phyloP scores from a whole-genome alignment of 1,140 invertebrate species.

The Pachypeltis micranthus region DNA sequence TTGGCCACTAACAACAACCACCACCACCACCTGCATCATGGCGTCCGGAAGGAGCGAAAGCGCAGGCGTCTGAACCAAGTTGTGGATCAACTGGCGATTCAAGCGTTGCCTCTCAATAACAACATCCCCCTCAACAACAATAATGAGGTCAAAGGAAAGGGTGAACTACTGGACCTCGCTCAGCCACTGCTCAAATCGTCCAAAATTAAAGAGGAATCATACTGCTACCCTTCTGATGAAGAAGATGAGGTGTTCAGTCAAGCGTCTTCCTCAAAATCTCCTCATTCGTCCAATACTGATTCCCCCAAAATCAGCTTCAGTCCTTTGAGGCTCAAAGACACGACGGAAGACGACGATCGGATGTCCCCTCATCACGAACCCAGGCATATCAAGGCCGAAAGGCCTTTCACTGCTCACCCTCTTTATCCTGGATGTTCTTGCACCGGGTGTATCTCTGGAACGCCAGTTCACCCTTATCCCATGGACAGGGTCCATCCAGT shows the following conservation, averaged over 20 bases:
- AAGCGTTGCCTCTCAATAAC: constrained; percentile 32
- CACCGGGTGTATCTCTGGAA: constrained; percentile 24
- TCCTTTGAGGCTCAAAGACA: constrained; percentile 43
- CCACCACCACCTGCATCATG: background rate
- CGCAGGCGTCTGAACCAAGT: constrained; percentile 63
- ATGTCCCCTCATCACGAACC: constrained; percentile 22
- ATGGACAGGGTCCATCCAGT: constrained; percentile 42
- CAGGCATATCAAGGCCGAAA: constrained; percentile 25
- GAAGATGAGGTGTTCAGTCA: constrained; percentile 45
- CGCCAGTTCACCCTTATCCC: constrained; percentile 24
- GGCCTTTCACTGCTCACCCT: constrained; percentile 27
- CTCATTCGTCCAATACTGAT: constrained; percentile 41
- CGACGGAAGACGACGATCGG: constrained; percentile 36
- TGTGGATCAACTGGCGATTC: constrained; percentile 50
- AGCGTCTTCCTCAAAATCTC: constrained; percentile 40
- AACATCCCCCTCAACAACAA: constrained; percentile 29
- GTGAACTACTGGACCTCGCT: constrained; percentile 19
- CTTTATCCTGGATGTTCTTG: constrained; percentile 39
- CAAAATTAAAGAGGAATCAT: constrained; percentile 38
- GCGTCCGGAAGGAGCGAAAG: constrained; percentile 43
- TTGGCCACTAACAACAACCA: constrained; percentile 30
- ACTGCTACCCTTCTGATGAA: constrained; percentile 35
- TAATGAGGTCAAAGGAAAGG: constrained; percentile 28
- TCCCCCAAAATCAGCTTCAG: constrained; percentile 46
- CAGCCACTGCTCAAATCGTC: constrained; percentile 20